Conservation (phyloP, 1,140 invertebrate species). For the Antheraea mylitta region DNA sequence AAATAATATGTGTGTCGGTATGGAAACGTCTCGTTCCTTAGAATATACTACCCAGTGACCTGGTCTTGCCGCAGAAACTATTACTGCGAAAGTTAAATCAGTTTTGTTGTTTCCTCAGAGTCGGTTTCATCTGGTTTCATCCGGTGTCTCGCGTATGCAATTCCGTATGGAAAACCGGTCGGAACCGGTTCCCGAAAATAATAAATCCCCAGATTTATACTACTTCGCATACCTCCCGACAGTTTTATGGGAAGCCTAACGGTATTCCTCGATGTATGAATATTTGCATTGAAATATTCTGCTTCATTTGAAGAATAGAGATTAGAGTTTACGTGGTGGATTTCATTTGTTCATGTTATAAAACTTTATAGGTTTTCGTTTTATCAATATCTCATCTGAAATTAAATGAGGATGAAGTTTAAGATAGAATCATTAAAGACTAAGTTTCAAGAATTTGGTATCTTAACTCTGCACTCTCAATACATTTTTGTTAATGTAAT, state of each 20-base stretch:
- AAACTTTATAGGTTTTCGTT: no score
- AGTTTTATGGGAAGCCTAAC: neutral
- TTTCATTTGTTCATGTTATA: no score
- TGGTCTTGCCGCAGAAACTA: slow-evolving; percentile 41
- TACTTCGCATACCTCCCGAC: neutral
- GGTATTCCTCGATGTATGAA: neutral
- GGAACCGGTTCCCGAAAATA: neutral
- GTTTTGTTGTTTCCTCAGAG: slow-evolving; percentile 34
- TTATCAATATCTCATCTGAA: no score
- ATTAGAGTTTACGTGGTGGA: no score
- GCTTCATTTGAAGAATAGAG: neutral
- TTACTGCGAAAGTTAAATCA: slow-evolving; percentile 52
- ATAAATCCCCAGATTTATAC: slow-evolving; percentile 8
- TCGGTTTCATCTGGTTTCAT: slow-evolving; percentile 26
- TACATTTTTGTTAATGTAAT: no score
- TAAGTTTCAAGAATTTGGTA: no score
- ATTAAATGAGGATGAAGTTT: no score
- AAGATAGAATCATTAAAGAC: no score
- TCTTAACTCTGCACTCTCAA: no score
- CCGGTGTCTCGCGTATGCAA: slow-evolving; percentile 19
- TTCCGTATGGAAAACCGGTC: slow-evolving; percentile 15
- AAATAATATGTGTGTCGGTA: no score
- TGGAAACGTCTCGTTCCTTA: slow-evolving; percentile 13
- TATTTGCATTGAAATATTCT: neutral
- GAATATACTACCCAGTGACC: slow-evolving; percentile 20